A percentile compares a stretch with the other conserved stretches of the same genome.
Conservation (phyloP, 2,888 invertebrate species). For the Calliscelio sp. region DNA sequence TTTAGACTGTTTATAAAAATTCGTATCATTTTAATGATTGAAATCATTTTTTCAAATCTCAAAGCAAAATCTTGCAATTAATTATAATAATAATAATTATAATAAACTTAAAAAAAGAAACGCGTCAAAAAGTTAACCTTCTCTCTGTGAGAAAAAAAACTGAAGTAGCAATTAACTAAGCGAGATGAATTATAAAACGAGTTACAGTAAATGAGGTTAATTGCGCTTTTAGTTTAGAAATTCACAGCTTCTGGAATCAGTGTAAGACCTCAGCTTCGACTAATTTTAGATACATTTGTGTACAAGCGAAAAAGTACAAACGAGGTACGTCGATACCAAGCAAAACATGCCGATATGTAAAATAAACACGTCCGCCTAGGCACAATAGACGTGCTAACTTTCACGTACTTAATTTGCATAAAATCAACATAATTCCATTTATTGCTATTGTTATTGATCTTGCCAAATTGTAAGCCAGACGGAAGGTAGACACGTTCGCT, state of each 20-base stretch:
- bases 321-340: conserved; percentile 23
- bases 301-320: conserved; percentile 10
- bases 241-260: conserved; percentile 42
- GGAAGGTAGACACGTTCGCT: conserved; percentile 15
- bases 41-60: too few relatives aligned
- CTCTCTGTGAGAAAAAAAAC: not conserved
- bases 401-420: conserved; percentile 50
- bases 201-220: conserved; percentile 53
- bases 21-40: too few relatives aligned
- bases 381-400: conserved; percentile 43
- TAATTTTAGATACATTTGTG: conserved; percentile 57
- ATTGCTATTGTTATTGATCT: conserved; percentile 43
- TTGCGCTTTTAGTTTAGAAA: conserved; percentile 50
- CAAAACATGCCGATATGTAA: conserved; percentile 37
- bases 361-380: conserved; percentile 47
- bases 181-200: conserved; percentile 28
- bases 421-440: conserved; percentile 50
- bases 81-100: too few relatives aligned
- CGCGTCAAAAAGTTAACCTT: conserved; percentile 35
- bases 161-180: not conserved
- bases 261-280: conserved; percentile 56
- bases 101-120: too few relatives aligned
- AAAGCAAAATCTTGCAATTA: too few relatives aligned
- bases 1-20: too few relatives aligned
- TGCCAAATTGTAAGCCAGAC: conserved; percentile 44